A percentile compares a stretch with the other conserved stretches of the same genome.
Conservation (phyloP, 2,797 vertebrate genomes). For the Thunnus albacares region DNA sequence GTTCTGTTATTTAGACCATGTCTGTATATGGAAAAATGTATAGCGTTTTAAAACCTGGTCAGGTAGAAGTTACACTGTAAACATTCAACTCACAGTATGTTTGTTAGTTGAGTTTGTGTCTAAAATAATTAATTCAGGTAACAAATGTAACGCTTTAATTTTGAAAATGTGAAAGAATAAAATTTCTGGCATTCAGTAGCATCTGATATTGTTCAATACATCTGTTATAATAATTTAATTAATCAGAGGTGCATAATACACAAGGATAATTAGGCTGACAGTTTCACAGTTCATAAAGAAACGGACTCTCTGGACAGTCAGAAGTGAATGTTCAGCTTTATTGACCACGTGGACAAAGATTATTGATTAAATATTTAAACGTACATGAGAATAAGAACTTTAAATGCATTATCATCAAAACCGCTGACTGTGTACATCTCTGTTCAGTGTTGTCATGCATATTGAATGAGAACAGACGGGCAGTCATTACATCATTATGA, state of each 20-base stretch:
- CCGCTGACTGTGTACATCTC: constrained; percentile 5
- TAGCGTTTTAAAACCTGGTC: too few species aligned
- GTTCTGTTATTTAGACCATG: neutral
- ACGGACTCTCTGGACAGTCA: neutral
- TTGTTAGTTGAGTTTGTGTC: neutral
- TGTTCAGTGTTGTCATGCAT: neutral
- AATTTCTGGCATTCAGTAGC: neutral
- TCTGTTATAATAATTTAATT: too few species aligned
- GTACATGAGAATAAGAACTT: constrained; percentile 8
- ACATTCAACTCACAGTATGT: neutral
- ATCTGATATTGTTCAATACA: neutral
- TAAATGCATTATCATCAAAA: constrained; percentile 22
- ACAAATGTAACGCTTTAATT: constrained; percentile 1
- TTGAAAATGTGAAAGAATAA: neutral
- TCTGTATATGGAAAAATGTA: neutral
- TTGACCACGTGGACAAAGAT: neutral
- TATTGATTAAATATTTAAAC: constrained; percentile 1
- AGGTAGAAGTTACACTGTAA: neutral
- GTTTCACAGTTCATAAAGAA: neutral
- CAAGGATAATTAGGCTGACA: neutral
- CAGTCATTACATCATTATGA: neutral
- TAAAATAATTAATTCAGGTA: neutral
- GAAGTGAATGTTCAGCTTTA: neutral
- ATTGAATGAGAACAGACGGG: neutral
- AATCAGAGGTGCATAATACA: too few species aligned